phyloP scores from a whole-genome alignment of 2,888 invertebrate genomes.

The Watsonalla cultraria region DNA sequence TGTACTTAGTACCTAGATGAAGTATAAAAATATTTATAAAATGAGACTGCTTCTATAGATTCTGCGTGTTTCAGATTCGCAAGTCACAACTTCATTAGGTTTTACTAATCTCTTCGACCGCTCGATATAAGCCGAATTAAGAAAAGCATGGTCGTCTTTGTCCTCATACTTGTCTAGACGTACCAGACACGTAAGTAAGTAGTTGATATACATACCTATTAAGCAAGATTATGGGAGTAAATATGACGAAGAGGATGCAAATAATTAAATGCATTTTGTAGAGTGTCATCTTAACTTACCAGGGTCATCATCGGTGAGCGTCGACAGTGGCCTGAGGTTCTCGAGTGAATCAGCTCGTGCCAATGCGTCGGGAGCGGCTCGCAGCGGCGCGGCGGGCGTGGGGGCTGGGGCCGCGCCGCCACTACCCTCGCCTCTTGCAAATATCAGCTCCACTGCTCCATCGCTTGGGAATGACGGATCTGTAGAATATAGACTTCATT shows the following conservation, averaged over 20 bases:
- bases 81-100: too few relatives aligned
- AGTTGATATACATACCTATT: too few relatives aligned
- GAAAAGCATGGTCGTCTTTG: too few relatives aligned
- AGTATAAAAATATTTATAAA: too few relatives aligned
- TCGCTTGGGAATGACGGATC: constrained; percentile 90
- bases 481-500: constrained; percentile 36
- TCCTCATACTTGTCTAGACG: too few relatives aligned
- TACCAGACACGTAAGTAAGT: too few relatives aligned
- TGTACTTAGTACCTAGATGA: too few relatives aligned
- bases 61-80: too few relatives aligned
- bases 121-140: too few relatives aligned
- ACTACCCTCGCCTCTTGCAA: constrained; percentile 78
- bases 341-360: constrained; percentile 89
- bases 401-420: constrained; percentile 82
- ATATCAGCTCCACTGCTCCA: constrained; percentile 91
- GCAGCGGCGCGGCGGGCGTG: constrained; percentile 84
- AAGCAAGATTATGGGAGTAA: too few relatives aligned
- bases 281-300: constrained; percentile 46
- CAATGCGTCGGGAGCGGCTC: constrained; percentile 84
- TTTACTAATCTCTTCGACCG: too few relatives aligned
- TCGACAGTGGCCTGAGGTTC: constrained; percentile 67
- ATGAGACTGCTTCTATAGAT: too few relatives aligned
- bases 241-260: not conserved
- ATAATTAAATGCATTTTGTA: not conserved
- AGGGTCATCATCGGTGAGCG: constrained; percentile 66